Evolutionary conservation across 2,888 invertebrate species (phyloP).

Genomic region (Sacculina carcini): DNA sequence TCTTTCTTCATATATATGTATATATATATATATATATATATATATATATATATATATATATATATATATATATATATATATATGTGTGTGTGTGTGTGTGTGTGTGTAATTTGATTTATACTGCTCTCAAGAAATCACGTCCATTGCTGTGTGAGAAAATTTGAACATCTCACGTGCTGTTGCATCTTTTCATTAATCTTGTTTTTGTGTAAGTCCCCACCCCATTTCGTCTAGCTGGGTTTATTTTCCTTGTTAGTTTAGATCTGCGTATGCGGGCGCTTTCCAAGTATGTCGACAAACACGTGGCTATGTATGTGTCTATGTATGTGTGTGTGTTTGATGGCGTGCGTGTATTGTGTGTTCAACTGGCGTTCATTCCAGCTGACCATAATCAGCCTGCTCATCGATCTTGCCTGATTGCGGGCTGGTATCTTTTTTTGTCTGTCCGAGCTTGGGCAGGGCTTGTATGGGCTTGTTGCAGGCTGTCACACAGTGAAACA

Average conservation of each 20-base stretch:
- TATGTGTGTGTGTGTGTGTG: slow-evolving; percentile 3
- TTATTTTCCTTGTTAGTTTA: neutral
- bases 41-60: slow-evolving; percentile 5
- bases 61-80: slow-evolving; percentile 5
- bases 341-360: no score
- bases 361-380: neutral
- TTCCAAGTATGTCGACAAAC: no score
- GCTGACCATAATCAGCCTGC: neutral
- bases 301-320: no score
- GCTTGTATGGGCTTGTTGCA: neutral
- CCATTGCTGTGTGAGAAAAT: no score
- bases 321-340: no score
- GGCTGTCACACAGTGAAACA: neutral
- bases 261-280: no score
- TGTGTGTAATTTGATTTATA: slow-evolving; percentile 5
- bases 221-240: neutral
- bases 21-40: neutral
- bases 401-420: no score
- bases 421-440: neutral
- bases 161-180: no score
- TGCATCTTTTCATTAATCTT: neutral
- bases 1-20: neutral
- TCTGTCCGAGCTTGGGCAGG: neutral
- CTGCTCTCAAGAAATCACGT: no score
- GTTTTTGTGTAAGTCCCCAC: neutral